phyloP scores from a whole-genome alignment of 2,888 invertebrate genomes.

The Zaprionus obscuricornis region DNA sequence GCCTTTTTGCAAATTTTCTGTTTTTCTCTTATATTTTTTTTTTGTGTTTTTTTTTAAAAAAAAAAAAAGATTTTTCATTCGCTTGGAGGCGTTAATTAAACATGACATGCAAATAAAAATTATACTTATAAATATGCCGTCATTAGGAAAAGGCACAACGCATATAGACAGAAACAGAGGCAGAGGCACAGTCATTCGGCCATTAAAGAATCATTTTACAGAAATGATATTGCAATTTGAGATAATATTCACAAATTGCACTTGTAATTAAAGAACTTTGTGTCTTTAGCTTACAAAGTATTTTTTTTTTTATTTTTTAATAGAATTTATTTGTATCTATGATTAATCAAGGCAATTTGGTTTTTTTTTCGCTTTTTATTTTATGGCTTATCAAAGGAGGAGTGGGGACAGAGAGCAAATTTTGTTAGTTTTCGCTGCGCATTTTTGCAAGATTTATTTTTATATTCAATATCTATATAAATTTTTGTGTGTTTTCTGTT shows the following conservation, averaged over 20 bases:
- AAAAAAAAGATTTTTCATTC: slow-evolving; percentile 27
- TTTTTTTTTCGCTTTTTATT: not conserved
- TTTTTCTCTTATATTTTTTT: not conserved
- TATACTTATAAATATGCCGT: slow-evolving; percentile 63
- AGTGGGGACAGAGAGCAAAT: slow-evolving; percentile 30
- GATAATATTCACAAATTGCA: not conserved
- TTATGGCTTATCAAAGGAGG: not conserved
- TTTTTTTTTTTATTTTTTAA: too few relatives aligned
- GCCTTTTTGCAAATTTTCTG: slow-evolving; percentile 43
- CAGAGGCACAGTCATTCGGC: too few relatives aligned
- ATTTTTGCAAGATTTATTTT: slow-evolving; percentile 39
- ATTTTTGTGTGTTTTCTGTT: slow-evolving; percentile 6
- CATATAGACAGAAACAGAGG: too few relatives aligned
- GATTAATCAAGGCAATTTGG: too few relatives aligned
- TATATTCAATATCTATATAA: slow-evolving; percentile 3
- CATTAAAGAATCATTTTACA: too few relatives aligned
- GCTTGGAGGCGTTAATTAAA: slow-evolving; percentile 72
- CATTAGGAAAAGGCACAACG: slow-evolving; percentile 37
- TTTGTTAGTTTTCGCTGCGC: slow-evolving; percentile 33
- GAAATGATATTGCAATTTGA: slow-evolving; percentile 13
- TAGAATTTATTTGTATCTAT: too few relatives aligned
- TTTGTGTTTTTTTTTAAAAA: slow-evolving; percentile 27
- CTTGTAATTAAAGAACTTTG: slow-evolving; percentile 1
- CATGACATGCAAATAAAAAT: slow-evolving; percentile 74
- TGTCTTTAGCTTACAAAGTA: too few relatives aligned